These are phyloP conservation scores for Cottus gobio DNA, from an alignment of 2,113 vertebrate genomes.

Conservation along the genomic window DNA sequence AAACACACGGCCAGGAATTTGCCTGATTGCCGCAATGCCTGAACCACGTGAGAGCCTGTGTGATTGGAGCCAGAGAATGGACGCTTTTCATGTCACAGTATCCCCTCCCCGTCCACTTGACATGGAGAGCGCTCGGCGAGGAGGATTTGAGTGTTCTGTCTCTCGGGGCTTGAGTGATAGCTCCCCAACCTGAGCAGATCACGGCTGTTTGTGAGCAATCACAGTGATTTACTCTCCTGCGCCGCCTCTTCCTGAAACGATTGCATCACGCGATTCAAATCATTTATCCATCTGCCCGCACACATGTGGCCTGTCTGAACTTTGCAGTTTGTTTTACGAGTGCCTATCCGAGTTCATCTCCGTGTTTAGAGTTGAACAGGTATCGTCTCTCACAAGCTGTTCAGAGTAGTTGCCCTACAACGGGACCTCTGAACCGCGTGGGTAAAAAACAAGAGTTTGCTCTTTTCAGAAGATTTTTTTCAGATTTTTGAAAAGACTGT, in stretches of 20 bases:
- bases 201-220: slow-evolving; percentile 68
- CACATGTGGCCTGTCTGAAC: slow-evolving; percentile 37
- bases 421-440: slow-evolving; percentile 32
- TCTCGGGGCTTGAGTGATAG: slow-evolving; percentile 74
- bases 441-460: slow-evolving; percentile 20
- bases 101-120: slow-evolving; percentile 69
- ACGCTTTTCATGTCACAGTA: slow-evolving; percentile 67
- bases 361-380: slow-evolving; percentile 13
- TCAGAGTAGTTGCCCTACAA: neutral
- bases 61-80: slow-evolving; percentile 76
- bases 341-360: slow-evolving; percentile 2
- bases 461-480: slow-evolving; percentile 24
- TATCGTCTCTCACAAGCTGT: neutral
- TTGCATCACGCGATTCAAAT: slow-evolving; percentile 52
- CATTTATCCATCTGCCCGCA: slow-evolving; percentile 20
- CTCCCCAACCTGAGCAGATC: slow-evolving; percentile 74
- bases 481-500: slow-evolving; percentile 40
- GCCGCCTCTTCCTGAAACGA: slow-evolving; percentile 51
- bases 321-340: slow-evolving; percentile 27
- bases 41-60: slow-evolving; percentile 66
- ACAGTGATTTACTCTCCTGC: slow-evolving; percentile 65
- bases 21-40: slow-evolving; percentile 79
- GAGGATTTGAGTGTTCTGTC: slow-evolving; percentile 72
- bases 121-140: slow-evolving; percentile 67
- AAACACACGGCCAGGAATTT: slow-evolving; percentile 62